phyloP scores from a whole-genome alignment of 2,113 vertebrate genomes.

The Craseonycteris thonglongyai region DNA sequence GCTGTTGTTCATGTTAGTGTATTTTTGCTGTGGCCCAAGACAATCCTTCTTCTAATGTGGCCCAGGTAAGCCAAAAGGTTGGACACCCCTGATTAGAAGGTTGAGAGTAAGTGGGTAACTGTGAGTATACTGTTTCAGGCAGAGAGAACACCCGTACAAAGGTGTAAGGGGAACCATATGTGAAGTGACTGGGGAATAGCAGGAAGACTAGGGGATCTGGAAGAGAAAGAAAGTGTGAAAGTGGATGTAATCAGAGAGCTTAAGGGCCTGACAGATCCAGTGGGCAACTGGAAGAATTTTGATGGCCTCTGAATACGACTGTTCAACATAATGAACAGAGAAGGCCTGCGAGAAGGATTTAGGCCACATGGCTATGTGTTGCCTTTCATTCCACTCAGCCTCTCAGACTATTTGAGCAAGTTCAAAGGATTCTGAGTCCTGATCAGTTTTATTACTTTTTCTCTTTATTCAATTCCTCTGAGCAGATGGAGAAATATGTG shows the following conservation, averaged over 20 bases:
- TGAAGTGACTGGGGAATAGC: not conserved
- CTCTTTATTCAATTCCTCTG: not conserved
- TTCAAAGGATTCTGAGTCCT: conserved; percentile 29
- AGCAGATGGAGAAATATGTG: not conserved
- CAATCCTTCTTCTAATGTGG: no score
- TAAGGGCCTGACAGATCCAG: fast-evolving
- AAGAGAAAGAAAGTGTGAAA: not conserved
- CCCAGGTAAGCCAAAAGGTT: no score
- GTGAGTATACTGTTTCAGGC: not conserved
- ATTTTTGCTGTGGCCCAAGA: no score
- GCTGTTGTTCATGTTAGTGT: no score
- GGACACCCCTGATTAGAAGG: no score
- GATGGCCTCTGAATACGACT: not conserved
- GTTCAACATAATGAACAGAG: not conserved
- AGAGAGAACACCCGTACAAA: not conserved
- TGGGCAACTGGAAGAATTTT: not conserved
- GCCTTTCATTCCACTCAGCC: not conserved
- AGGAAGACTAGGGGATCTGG: not conserved
- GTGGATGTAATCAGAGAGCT: not conserved
- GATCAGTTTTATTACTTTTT: not conserved
- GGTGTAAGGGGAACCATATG: not conserved
- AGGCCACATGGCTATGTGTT: not conserved
- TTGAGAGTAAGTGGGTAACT: not conserved
- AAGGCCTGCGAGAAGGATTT: not conserved
- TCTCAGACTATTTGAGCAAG: not conserved